Evolutionary conservation across 2,797 vertebrate genomes (phyloP).

Genomic region (Acanthurus leucopareius): DNA sequence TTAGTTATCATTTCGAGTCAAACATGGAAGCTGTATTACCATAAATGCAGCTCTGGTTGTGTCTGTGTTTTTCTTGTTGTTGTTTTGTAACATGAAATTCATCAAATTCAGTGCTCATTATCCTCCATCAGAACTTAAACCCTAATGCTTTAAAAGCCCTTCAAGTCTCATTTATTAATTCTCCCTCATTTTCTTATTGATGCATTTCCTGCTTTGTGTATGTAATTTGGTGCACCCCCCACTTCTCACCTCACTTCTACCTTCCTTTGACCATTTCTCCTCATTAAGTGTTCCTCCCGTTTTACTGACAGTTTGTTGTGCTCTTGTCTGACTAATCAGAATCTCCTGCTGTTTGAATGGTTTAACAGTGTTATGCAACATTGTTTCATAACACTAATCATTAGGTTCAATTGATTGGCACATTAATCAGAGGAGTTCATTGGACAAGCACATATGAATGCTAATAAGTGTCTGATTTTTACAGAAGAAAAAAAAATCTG

Average conservation of each 20-base stretch:
- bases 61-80: too few species aligned
- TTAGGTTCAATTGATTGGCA: slow-evolving; percentile 78
- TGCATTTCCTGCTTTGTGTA: slow-evolving; percentile 9
- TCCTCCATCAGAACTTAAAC: neutral
- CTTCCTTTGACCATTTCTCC: slow-evolving; percentile 65
- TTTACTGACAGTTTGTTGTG: slow-evolving; percentile 54
- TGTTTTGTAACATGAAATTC: too few species aligned
- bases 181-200: neutral
- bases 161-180: slow-evolving; percentile 6
- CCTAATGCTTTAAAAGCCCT: neutral
- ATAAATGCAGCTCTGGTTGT: too few species aligned
- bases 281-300: slow-evolving; percentile 62
- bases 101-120: too few species aligned
- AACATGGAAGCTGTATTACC: too few species aligned
- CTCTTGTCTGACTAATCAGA: slow-evolving; percentile 62
- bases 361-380: slow-evolving; percentile 68
- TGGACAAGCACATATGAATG: slow-evolving; percentile 66
- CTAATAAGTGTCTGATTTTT: slow-evolving; percentile 76
- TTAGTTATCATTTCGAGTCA: too few species aligned
- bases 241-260: slow-evolving; percentile 22
- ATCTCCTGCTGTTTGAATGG: slow-evolving; percentile 62
- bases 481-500: slow-evolving; percentile 71
- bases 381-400: slow-evolving; percentile 74
- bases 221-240: neutral
- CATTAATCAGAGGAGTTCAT: slow-evolving; percentile 78